Base-by-base conservation (phyloP, 1,140 invertebrate genomes). In the Brachionus asplanchnoidis region DNA sequence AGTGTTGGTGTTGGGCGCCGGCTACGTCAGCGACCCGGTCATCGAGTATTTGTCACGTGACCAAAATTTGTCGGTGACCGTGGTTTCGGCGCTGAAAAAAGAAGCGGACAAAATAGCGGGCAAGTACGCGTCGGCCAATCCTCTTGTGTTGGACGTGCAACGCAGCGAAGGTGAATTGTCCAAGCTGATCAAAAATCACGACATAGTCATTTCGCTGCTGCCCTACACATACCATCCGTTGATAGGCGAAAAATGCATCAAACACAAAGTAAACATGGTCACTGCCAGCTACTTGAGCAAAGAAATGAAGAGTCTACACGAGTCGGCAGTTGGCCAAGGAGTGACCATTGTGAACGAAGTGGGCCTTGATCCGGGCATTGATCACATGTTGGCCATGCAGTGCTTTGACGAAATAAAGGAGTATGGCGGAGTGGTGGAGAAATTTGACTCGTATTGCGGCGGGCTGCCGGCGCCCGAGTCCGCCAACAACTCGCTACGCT, bases 331-430 rank as follows among this genome's bases (percentile, higher is more conserved):
- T 70, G 92, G 94, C 66, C 94, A 95, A 11, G 95, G 94, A 0
- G 91, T 99, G 0, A 97, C 95, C 0, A 92, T 98, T 65, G 90
- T 99, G 93, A 98, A 93, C 88, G 97, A 99, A 91, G 93, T 98
- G 0, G 98, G 98, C 5, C 90, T 99, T 6, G 98, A 99, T 89
- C 98, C 98, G 0, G 97, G 97, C 3, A 94, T 99, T 86, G 98
- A 99, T 89, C 98, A 99, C 90, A 91, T 99, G 65, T 89, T 99
- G 68, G 98, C 98, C 0, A 93, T 99, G 89, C 96, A 99, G 89
- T 97, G 95, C 88, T 97, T 99, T 86, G 95, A 99, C 88, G 93
- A 97, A 86, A 92, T 93, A 89, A 94, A 92, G 89, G 92, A 91
- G 89, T 93, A 91, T 89, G 97, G 90, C 9, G 92, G 92, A 77